Evolutionary conservation across 23 tunicate species (phyloP).

Genomic region (Oikopleura albicans): DNA sequence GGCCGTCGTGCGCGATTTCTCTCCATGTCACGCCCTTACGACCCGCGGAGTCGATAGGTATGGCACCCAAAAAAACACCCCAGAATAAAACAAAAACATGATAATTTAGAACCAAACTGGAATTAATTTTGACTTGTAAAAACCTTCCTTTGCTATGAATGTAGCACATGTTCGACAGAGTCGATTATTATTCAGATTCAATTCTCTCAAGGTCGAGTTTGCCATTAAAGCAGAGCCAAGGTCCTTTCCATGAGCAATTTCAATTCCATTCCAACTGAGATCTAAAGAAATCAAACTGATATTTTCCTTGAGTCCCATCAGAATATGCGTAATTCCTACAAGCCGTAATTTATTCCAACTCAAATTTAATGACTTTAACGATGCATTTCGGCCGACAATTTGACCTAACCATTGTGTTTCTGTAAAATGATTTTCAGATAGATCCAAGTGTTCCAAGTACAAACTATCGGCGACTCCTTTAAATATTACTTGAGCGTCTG

Average conservation of each 20-base stretch:
- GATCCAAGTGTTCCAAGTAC: constrained; percentile 45
- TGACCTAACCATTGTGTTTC: constrained; percentile 30
- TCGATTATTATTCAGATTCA: neutral
- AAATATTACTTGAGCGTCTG: neutral
- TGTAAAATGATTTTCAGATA: constrained; percentile 47
- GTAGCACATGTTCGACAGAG: no score
- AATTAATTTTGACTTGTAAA: no score
- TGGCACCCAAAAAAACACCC: no score
- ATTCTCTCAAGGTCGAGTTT: no score
- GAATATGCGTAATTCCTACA: neutral
- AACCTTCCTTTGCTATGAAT: no score
- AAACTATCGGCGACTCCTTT: constrained; percentile 27
- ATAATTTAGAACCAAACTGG: no score
- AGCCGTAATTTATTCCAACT: neutral
- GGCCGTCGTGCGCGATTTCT: no score
- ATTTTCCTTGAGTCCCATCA: constrained; percentile 27
- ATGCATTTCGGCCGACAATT: constrained; percentile 38
- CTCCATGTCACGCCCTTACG: no score
- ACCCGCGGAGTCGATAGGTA: no score
- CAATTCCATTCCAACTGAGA: constrained; percentile 48
- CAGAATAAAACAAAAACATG: no score
- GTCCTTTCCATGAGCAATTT: neutral
- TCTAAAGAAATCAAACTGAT: constrained; percentile 51
- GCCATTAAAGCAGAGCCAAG: neutral
- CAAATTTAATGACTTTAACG: neutral